These are phyloP conservation scores for Delia radicum DNA, from an alignment of 1,140 invertebrate genomes.

Conservation along the genomic window DNA sequence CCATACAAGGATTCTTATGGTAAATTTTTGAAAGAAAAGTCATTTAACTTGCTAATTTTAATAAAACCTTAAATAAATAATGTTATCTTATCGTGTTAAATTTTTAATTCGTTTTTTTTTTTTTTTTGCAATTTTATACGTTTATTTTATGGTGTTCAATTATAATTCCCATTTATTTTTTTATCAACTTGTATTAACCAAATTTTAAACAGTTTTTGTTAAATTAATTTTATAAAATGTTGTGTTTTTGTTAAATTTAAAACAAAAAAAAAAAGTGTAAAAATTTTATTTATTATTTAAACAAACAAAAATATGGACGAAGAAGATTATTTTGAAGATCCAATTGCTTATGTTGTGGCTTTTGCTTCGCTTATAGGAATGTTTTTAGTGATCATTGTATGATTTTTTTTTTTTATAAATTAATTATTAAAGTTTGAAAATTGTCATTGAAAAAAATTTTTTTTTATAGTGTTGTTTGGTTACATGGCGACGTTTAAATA, in stretches of 20 bases:
- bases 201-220: too few species aligned
- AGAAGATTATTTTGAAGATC: not conserved
- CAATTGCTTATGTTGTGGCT: not conserved
- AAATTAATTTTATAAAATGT: not conserved
- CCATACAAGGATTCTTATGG: too few species aligned
- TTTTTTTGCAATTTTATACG: not conserved
- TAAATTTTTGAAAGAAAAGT: too few species aligned
- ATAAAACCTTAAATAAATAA: too few species aligned
- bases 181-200: too few species aligned
- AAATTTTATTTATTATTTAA: not conserved
- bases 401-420: not conserved
- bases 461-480: not conserved
- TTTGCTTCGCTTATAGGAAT: not conserved
- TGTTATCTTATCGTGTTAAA: too few species aligned
- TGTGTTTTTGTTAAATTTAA: too few species aligned
- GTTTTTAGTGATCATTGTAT: not conserved
- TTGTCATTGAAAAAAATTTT: not conserved
- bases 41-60: too few species aligned
- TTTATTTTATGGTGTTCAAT: not conserved
- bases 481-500: not conserved
- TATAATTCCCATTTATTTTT: not conserved
- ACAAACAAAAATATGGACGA: not conserved
- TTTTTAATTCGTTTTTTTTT: too few species aligned
- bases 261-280: not conserved
- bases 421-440: too few species aligned